phyloP scores from a whole-genome alignment of 2,113 vertebrate species.

The Ifrita kowaldi region DNA sequence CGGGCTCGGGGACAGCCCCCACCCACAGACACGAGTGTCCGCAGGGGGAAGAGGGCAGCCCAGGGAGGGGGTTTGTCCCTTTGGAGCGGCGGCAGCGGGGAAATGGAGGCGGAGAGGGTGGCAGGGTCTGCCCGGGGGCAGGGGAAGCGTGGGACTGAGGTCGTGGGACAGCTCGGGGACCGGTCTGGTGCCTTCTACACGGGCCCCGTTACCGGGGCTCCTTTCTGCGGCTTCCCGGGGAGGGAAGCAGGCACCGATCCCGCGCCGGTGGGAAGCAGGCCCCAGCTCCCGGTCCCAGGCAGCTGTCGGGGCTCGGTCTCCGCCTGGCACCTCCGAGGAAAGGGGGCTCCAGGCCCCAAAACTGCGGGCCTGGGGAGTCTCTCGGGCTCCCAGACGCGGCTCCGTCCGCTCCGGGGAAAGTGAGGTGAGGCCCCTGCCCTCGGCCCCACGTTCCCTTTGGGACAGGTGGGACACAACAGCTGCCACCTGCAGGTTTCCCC shows the following conservation, averaged over 20 bases:
- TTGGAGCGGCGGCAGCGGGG: fast-evolving
- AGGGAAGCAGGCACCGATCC: too few relatives aligned
- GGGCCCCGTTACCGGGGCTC: background rate
- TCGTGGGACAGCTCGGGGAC: background rate
- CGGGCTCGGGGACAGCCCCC: background rate
- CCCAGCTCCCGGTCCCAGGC: background rate
- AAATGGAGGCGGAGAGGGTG: background rate
- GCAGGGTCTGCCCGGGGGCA: background rate
- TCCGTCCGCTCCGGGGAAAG: background rate
- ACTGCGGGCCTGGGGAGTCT: fast-evolving
- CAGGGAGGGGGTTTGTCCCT: background rate
- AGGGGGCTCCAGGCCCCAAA: background rate
- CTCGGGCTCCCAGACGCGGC: background rate
- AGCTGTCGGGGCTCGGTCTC: background rate
- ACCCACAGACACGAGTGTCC: background rate
- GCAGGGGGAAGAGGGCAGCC: background rate
- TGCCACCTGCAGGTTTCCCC: background rate
- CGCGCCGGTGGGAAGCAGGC: fast-evolving
- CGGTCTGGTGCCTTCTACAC: background rate
- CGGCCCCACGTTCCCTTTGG: background rate
- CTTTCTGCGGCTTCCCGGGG: background rate
- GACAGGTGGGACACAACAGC: background rate
- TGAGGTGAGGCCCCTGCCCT: background rate
- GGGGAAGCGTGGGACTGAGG: background rate
- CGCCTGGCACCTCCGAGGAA: too few relatives aligned